Base-by-base conservation (phyloP, 92 coral and sea anemone species). In the Parazoanthus swiftii region DNA sequence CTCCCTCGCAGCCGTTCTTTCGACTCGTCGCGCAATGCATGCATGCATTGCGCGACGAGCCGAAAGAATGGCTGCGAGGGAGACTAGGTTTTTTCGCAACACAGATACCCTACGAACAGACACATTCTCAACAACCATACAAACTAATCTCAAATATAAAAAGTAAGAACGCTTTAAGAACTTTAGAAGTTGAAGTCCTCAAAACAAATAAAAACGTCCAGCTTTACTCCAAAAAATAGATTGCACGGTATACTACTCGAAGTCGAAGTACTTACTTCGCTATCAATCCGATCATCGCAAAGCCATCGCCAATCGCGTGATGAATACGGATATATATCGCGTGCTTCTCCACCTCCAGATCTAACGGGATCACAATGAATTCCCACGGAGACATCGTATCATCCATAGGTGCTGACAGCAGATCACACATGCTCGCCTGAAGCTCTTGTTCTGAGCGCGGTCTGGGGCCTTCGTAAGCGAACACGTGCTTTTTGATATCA, bases 241-340 rank as follows among this genome's bases (percentile, higher is more conserved):
- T 26, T 63, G 70, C 25, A 63, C 25, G 8, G 25, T 63, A 20
- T 0, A 63, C 26, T 0, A 63, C 26, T 20, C 68, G n/a, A 20
- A 63, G 25, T 4, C 8, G 25, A 63, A 11, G 25, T 33, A 83
- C 86, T 44, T 83, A 83, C 86, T 83, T 83, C 15, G 95, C 92
- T 35, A 94, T 90, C 36, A 96, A 91, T 44, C 98, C 99, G 33
- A 96, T 91, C 79, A 96, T 90, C 29, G 99, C 92, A 77, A 92
- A 96, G 7, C 94, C 99, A 63, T 96, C 99, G 0, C 99, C 99
- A 58, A 96, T 92, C 13, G 98, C 90, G 81, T 96, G 99, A 51
- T 96, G 98, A 68, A 96, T 93, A 42, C 99, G 94, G 76, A 96
- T 92, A 39, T 96, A 95, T 14, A 95, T 85, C 10, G 96, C 99